phyloP scores from a whole-genome alignment of 1,140 invertebrate species.

The Drosophila malerkotliana region DNA sequence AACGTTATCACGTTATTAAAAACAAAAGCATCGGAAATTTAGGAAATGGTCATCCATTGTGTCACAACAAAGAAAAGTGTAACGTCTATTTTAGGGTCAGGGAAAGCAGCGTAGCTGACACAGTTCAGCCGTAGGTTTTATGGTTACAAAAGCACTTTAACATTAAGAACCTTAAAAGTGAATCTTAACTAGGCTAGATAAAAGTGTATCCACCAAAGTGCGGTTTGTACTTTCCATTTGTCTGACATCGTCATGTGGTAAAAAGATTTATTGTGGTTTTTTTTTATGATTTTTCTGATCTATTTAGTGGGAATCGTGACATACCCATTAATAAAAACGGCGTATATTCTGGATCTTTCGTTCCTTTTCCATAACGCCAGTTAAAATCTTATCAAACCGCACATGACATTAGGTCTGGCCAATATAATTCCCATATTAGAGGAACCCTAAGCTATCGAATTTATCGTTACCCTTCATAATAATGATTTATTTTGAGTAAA shows the following conservation, averaged over 20 bases:
- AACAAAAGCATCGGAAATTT: slow-evolving; percentile 15
- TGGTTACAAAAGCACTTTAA: slow-evolving; percentile 14
- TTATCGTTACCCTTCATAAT: neutral
- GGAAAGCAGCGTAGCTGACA: slow-evolving; percentile 48
- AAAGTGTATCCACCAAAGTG: neutral
- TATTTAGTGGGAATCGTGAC: slow-evolving; percentile 5
- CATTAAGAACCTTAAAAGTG: slow-evolving; percentile 41
- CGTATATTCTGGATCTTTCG: slow-evolving; percentile 31
- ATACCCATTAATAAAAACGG: slow-evolving; percentile 9
- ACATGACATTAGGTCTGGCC: slow-evolving; percentile 23
- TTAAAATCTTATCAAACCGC: slow-evolving; percentile 32
- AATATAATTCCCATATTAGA: slow-evolving; percentile 17
- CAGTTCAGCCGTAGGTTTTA: slow-evolving; percentile 29
- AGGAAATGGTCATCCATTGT: neutral
- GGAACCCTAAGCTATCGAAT: neutral
- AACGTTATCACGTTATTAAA: slow-evolving; percentile 6
- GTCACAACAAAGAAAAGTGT: slow-evolving; percentile 42
- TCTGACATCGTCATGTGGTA: neutral
- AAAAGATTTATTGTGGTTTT: neutral
- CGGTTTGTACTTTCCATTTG: slow-evolving; percentile 35
- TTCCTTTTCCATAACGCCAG: slow-evolving; percentile 6
- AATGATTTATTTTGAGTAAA: neutral
- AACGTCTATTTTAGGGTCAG: slow-evolving; percentile 33
- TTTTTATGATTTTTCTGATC: neutral
- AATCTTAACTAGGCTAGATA: slow-evolving; percentile 31